Evolutionary conservation across 2,113 vertebrate species (phyloP), one percentile per base, ranked within the genome.

Genomic region (Larimichthys crocea): DNA sequence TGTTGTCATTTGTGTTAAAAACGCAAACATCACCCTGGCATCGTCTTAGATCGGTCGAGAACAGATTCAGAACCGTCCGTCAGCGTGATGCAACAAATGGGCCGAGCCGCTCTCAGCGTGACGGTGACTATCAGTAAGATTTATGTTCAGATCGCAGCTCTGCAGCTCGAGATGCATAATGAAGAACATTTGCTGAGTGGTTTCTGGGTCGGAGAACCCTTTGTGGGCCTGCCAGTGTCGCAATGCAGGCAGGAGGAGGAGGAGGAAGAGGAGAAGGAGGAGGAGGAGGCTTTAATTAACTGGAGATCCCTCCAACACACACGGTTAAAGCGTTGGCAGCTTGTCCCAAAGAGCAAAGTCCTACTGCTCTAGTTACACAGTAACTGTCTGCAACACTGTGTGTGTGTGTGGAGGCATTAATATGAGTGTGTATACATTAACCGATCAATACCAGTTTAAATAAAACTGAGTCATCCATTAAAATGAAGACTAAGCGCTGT

Each of bases 201-300:
- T 85, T 85, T 89, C 83, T 89, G 81, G 86, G 81, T 86, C 75
- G 79, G 79, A 88, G 74, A 88, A 88, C 55, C 74, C 76, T 77
- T 76, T 76, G 86, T 75, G 83, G 90, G 61, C 59, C 79, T 83
- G 84, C 89, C 87, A 92, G 84, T 91, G 93, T 94, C 93, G 93
- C 93, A 94, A 91, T 94, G 93, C 93, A 92, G 93, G 85, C 83
- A 85, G 86, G 84, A 74, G 83, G 66, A 79, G 59, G 74, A 57
- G 52, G 40, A 82, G 52, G 40, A 79, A n/a, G n/a, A n/a, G 60
- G 72, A 55, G 65, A 59, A 55, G 11, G 3, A 76, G 46, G 79
- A 42, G 68, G 35, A 61, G 48, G 83, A 24, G 60, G 82, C 64
- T 80, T 75, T 89, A 88, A 89, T 88, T 89, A 91, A 80, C 83